Percentiles rank a stretch among this genome's conserved stretches.
Evolutionary conservation across 2,797 vertebrate genomes (phyloP).

Genomic region (Tiaroga cobitis): DNA sequence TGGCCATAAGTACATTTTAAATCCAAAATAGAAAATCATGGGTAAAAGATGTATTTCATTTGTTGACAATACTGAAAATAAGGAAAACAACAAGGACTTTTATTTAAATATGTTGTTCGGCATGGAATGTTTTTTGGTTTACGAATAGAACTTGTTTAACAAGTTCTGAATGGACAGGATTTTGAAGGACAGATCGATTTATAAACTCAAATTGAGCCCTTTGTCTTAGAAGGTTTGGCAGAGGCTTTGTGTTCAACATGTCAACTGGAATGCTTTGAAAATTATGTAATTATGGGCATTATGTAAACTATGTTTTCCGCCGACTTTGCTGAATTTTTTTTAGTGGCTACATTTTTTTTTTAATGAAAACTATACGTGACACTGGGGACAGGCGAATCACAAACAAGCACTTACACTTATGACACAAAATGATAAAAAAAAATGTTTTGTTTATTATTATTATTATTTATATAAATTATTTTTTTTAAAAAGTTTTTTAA

Average conservation of each 20-base stretch:
- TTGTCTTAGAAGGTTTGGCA: constrained; percentile 18
- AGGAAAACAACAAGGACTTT: background rate
- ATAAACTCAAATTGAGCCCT: background rate
- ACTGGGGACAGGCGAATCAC: background rate
- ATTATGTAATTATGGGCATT: background rate
- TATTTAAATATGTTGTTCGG: background rate
- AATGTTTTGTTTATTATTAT: background rate
- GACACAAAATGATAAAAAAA: background rate
- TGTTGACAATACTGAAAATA: background rate
- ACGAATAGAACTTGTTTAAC: constrained; percentile 5
- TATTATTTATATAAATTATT: background rate
- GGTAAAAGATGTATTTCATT: background rate
- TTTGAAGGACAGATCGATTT: constrained; percentile 31
- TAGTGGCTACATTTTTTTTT: background rate
- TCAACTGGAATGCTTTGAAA: constrained; percentile 24
- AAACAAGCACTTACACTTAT: background rate
- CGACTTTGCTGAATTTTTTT: background rate
- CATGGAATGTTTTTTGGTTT: background rate
- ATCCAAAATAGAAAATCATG: background rate
- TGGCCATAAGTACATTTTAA: background rate
- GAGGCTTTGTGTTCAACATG: constrained; percentile 25
- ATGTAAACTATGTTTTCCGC: constrained; percentile 8
- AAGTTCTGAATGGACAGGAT: constrained; percentile 14
- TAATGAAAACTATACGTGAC: background rate
- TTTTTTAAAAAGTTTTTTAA: background rate